Conservation (phyloP, 35 echinoderm and acorn worm species). For the Lytechinus variegatus region DNA sequence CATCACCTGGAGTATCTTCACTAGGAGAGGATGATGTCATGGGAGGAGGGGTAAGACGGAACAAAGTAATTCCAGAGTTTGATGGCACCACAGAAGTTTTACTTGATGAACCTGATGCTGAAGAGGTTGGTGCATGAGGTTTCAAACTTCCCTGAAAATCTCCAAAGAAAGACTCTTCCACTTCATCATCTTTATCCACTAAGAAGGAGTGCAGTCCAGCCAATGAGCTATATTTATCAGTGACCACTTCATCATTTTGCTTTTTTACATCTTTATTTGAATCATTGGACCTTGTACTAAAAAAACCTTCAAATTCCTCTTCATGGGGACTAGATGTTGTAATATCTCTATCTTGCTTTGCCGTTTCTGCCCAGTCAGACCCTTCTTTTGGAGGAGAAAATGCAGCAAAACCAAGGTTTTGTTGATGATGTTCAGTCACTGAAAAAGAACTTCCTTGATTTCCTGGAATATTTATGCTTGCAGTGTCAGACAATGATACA, state of each 20-base stretch:
- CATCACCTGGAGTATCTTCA: constrained; percentile 24
- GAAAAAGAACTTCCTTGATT: background rate
- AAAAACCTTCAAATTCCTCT: constrained; percentile 47
- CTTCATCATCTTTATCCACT: background rate
- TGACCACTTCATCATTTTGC: background rate
- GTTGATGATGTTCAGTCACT: background rate
- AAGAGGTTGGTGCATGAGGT: background rate
- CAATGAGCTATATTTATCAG: constrained; percentile 25
- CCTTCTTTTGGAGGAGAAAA: constrained; percentile 31
- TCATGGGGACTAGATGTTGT: constrained; percentile 24
- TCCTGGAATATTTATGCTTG: background rate
- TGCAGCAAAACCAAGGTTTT: constrained; percentile 30
- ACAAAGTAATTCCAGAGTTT: background rate
- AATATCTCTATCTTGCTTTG: background rate
- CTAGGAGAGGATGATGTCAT: constrained; percentile 40
- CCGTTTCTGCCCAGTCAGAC: constrained; percentile 21
- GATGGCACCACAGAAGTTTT: background rate
- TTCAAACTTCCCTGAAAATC: background rate
- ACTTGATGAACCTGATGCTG: background rate
- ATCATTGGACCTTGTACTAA: background rate
- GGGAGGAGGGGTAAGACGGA: constrained; percentile 39
- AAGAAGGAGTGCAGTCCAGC: constrained; percentile 9
- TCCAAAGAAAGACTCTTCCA: constrained; percentile 30
- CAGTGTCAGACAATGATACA: background rate
- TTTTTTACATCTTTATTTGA: background rate